These are phyloP conservation scores for Oryzaephilus surinamensis DNA, from an alignment of 1,140 invertebrate species.

Conservation along the genomic window DNA sequence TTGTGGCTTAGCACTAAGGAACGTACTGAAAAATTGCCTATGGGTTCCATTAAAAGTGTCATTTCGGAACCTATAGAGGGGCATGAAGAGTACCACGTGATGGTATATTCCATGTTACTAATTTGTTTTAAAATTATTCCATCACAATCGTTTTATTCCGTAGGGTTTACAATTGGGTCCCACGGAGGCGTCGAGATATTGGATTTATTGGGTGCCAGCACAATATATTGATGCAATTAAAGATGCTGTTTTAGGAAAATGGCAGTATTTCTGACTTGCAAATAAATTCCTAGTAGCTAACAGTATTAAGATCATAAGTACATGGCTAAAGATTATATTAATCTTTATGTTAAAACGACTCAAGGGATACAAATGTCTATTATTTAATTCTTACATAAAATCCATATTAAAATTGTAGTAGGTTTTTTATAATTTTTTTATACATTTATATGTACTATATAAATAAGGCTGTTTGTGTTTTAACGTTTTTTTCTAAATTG, in stretches of 20 bases:
- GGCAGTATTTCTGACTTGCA: constrained; percentile 66
- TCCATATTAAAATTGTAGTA: too few species aligned
- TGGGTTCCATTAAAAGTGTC: constrained; percentile 82
- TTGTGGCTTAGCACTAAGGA: constrained; percentile 92
- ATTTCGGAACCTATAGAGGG: constrained; percentile 77
- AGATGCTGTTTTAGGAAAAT: constrained; percentile 80
- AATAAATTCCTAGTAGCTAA: constrained; percentile 4
- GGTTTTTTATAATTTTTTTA: too few species aligned
- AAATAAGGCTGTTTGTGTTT: too few species aligned
- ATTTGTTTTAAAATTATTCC: background rate
- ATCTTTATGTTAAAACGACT: too few species aligned
- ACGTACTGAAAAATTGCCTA: constrained; percentile 83
- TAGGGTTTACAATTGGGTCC: constrained; percentile 76
- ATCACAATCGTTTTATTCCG: constrained; percentile 5
- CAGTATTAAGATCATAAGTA: constrained; percentile 10
- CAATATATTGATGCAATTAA: constrained; percentile 88
- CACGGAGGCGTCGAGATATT: constrained; percentile 82
- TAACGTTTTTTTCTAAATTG: too few species aligned
- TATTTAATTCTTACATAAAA: too few species aligned
- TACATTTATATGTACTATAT: too few species aligned
- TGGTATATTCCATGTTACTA: constrained; percentile 50
- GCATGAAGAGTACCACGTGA: constrained; percentile 86
- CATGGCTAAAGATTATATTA: constrained; percentile 8
- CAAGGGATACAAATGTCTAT: too few species aligned
- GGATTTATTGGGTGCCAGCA: constrained; percentile 92